Base-by-base conservation (phyloP, 2,888 invertebrate genomes). In the Entomobrya proxima region DNA sequence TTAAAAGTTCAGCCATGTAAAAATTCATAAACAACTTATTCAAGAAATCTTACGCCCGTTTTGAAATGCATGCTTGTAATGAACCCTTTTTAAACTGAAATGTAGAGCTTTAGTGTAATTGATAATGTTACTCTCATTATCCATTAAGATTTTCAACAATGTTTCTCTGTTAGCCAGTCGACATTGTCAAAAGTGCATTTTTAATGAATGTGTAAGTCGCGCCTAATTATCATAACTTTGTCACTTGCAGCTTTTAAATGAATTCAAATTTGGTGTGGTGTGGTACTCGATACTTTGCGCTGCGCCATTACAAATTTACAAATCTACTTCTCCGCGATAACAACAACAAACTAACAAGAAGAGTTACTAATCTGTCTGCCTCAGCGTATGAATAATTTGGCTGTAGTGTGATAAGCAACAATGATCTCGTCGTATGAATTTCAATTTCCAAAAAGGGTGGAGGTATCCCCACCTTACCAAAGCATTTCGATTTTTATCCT, bases 361-460 rank as follows among this genome's bases (percentile, higher is more conserved):
- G n/a, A n/a, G n/a, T 21, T 55, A 2, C 58, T 58, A 55, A 50
- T 50, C 50, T 50, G n/a, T 52, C 21, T 18, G 58, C 30, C 13
- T 58, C 15, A 15, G 30, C 15, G 30, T 5, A 13, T 40, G 32
- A 69, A 69, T 40, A 44, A 32, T 37, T 27, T 44, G 74, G 32
- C 30, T 30, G 30, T 74, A 44, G 15, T 7, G 11, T 47, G 74
- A 74, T 47, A 74, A 74, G 74, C 30, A n/a, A n/a, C 27, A 50
- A 24, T 15, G 50, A 27, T 32, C 47, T 50, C 13, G 27, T 58
- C 21, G 24, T 40, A 37, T 37, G 40, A 40, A 40, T 37, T 37
- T 67, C 4, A 40, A 37, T 67, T 67, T 67, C 37, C 74, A 15
- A 30, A 47, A 27, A 50, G 74, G 74, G 74, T 74, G 74, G 74